Percentiles rank a stretch among this genome's conserved stretches.
phyloP scores from a whole-genome alignment of 2,888 invertebrate species.

The Dryadula phaetusa region DNA sequence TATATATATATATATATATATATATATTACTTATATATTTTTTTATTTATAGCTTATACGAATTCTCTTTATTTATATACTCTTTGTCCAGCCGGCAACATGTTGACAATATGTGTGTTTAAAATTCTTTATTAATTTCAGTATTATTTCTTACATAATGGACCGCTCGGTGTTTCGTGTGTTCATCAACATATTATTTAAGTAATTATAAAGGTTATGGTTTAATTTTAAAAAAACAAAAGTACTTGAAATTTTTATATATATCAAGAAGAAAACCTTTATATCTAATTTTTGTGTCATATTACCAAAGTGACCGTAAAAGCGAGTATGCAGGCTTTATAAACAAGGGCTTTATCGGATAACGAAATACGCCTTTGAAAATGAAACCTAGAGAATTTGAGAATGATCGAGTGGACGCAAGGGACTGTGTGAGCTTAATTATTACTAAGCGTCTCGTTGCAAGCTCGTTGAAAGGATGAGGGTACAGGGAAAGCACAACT shows the following conservation, averaged over 20 bases:
- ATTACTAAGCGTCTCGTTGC: conserved; percentile 50
- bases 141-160: no score
- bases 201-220: no score
- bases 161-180: no score
- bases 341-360: conserved; percentile 53
- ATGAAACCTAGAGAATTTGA: conserved; percentile 64
- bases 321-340: conserved; percentile 16
- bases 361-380: conserved; percentile 68
- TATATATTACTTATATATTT: no score
- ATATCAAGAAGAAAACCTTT: background rate
- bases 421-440: conserved; percentile 64
- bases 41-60: no score
- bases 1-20: no score
- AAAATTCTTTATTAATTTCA: no score
- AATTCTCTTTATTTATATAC: no score
- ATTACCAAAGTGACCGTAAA: conserved; percentile 25
- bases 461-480: conserved; percentile 32
- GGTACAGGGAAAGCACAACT: conserved; percentile 1
- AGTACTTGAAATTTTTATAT: background rate
- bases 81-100: no score
- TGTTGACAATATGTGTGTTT: no score
- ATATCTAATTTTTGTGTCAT: background rate
- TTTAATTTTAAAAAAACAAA: background rate
- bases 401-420: conserved; percentile 72
- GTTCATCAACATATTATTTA: no score